phyloP scores from a whole-genome alignment of 2,113 vertebrate species.

The Vireo altiloquus region DNA sequence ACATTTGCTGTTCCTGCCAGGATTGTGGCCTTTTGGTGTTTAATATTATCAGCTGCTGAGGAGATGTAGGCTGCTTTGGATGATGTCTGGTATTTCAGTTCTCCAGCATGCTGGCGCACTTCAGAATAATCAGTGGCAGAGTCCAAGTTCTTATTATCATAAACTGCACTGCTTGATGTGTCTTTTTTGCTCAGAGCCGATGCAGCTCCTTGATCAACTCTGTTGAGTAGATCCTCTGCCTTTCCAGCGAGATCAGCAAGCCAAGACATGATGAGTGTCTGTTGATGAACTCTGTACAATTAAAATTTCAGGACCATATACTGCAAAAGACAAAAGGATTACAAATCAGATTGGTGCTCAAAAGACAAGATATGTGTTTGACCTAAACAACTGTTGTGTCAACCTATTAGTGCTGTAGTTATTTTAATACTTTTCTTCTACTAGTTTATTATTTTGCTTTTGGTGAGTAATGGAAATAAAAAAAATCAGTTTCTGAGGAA shows the following conservation, averaged over 20 bases:
- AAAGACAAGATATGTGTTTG: not conserved
- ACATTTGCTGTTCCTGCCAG: conserved; percentile 82
- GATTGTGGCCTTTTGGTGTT: conserved; percentile 81
- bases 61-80: conserved; percentile 78
- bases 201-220: conserved; percentile 95
- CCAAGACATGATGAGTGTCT: conserved; percentile 88
- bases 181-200: conserved; percentile 82
- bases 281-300: not conserved
- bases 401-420: not conserved
- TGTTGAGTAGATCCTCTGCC: conserved; percentile 93
- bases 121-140: conserved; percentile 57
- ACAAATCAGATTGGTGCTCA: not conserved
- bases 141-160: conserved; percentile 54
- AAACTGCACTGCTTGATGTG: conserved; percentile 14
- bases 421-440: not conserved
- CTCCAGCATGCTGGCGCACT: conserved; percentile 39
- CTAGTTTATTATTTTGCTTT: not conserved
- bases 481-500: not conserved
- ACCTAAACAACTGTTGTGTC: not conserved
- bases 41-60: conserved; percentile 89
- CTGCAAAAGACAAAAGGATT: conserved; percentile 31
- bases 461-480: not conserved
- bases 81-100: conserved; percentile 60
- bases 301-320: not conserved
- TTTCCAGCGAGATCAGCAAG: conserved; percentile 89